Evolutionary conservation across 2,797 vertebrate genomes (phyloP).

Genomic region (Pantherophis vulpinus): DNA sequence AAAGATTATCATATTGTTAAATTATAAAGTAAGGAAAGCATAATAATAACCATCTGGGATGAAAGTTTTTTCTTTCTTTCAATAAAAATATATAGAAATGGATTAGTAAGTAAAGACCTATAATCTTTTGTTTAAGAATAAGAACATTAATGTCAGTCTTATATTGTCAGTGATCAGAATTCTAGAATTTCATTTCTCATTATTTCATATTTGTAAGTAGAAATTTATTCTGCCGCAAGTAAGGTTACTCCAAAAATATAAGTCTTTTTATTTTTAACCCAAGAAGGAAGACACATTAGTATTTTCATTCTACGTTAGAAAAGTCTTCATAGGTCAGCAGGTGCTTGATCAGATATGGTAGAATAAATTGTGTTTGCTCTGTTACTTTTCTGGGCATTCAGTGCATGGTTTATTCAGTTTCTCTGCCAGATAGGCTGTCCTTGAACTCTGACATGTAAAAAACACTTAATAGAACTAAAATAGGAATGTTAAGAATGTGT

Average conservation of each 20-base stretch:
- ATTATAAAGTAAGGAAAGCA: not conserved
- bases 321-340: not conserved
- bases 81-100: too few species aligned
- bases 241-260: not conserved
- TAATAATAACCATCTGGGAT: not conserved
- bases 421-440: slow-evolving; percentile 29
- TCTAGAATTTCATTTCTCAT: not conserved
- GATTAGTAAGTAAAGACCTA: not conserved
- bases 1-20: not conserved
- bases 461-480: not conserved
- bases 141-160: not conserved
- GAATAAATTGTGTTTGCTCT: slow-evolving; percentile 23
- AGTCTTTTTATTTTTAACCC: not conserved
- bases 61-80: not conserved
- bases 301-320: not conserved
- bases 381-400: slow-evolving; percentile 19
- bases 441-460: not conserved
- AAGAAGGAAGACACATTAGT: not conserved
- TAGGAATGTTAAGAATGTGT: not conserved
- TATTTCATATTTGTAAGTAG: not conserved
- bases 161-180: not conserved
- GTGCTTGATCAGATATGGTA: not conserved
- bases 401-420: slow-evolving; percentile 11
- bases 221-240: slow-evolving; percentile 8
- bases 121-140: not conserved